Evolutionary conservation across 2,113 vertebrate species (phyloP).

Genomic region (Nerophis lumbriciformis): DNA sequence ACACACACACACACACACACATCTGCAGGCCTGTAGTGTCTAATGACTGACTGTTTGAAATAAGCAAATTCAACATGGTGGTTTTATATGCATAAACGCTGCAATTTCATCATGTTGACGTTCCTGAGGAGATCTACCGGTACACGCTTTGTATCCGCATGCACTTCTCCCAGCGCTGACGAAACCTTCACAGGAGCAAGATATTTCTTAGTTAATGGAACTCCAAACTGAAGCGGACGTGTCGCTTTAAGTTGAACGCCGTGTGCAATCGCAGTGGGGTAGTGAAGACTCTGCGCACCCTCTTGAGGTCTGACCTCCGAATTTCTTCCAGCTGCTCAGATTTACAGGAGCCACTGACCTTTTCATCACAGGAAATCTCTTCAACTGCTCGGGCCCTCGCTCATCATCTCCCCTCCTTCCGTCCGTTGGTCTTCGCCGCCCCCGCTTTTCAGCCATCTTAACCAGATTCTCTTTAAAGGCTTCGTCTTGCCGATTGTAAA

Average conservation of each 20-base stretch:
- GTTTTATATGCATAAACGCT: too few species aligned
- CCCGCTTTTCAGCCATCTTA: not conserved
- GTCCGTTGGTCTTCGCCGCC: constrained; percentile 10
- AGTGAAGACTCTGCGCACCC: constrained; percentile 21
- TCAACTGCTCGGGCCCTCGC: constrained; percentile 52
- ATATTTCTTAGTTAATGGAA: not conserved
- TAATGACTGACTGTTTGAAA: too few species aligned
- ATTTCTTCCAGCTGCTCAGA: constrained; percentile 61
- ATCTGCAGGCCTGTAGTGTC: constrained; percentile 33
- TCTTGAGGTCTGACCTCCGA: constrained; percentile 1
- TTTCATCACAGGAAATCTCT: constrained; percentile 76
- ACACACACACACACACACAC: constrained; percentile 1
- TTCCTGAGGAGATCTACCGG: too few species aligned
- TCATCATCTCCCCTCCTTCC: constrained; percentile 27
- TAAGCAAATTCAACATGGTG: too few species aligned
- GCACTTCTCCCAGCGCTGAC: too few species aligned
- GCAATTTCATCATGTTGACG: too few species aligned
- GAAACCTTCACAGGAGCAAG: too few species aligned
- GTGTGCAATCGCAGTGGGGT: constrained; percentile 15
- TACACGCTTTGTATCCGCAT: too few species aligned
- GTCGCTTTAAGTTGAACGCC: too few species aligned
- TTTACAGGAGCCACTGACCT: constrained; percentile 77
- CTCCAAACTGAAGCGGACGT: not conserved
- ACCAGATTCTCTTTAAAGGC: constrained; percentile 16
- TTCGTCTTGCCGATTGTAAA: constrained; percentile 30